These are phyloP conservation scores for Armadillidium nasatum DNA, from an alignment of 1,140 invertebrate species.

Conservation along the genomic window DNA sequence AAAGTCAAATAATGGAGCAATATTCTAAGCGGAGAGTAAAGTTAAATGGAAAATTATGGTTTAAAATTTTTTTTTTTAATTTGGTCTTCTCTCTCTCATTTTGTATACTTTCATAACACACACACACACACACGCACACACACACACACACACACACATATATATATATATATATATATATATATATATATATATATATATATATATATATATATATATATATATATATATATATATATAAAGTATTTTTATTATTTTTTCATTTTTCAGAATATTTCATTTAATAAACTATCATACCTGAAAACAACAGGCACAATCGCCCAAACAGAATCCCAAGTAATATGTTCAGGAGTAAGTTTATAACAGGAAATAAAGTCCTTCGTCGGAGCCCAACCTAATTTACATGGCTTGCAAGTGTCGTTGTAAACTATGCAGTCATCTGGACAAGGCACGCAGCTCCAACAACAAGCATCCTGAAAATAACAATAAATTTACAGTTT, in stretches of 20 bases:
- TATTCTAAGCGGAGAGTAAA: no score
- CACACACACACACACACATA: not conserved
- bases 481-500: no score
- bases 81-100: no score
- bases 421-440: conserved; percentile 62
- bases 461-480: conserved; percentile 63
- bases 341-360: conserved; percentile 54
- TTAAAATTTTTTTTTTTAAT: no score
- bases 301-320: conserved; percentile 63
- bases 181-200: conserved; percentile 6
- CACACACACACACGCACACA: no score
- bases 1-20: not conserved
- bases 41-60: no score
- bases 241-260: not conserved
- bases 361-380: conserved; percentile 58
- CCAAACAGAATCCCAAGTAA: conserved; percentile 59
- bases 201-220: conserved; percentile 23
- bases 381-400: conserved; percentile 61
- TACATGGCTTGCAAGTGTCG: conserved; percentile 63
- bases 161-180: conserved; percentile 1
- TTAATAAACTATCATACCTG: conserved; percentile 44
- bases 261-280: not conserved
- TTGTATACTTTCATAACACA: no score
- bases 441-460: conserved; percentile 69
- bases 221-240: conserved; percentile 8